Conservation (phyloP, 2,888 invertebrate genomes). For the Glomeris marginata region DNA sequence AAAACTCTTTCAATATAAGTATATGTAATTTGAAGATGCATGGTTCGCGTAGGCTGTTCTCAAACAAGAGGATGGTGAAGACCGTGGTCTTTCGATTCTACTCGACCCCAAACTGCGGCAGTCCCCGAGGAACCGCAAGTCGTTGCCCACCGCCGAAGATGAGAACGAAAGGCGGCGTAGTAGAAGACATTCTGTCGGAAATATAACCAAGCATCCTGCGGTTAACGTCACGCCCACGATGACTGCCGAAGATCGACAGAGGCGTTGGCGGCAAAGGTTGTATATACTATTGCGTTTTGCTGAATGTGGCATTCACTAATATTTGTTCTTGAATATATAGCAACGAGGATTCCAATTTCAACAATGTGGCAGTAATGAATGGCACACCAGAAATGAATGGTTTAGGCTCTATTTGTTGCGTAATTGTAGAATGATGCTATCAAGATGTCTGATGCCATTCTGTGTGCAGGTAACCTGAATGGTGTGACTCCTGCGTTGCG, state of each 20-base stretch:
- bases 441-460: too few relatives aligned
- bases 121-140: constrained; percentile 19
- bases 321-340: too few relatives aligned
- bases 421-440: not conserved
- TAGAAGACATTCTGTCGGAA: constrained; percentile 47
- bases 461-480: constrained; percentile 13
- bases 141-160: constrained; percentile 22
- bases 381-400: constrained; percentile 5
- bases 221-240: too few relatives aligned
- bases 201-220: not conserved
- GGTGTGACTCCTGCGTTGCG: constrained; percentile 67
- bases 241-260: constrained; percentile 20
- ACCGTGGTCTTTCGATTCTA: constrained; percentile 44
- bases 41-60: constrained; percentile 47
- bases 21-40: too few relatives aligned
- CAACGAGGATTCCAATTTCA: too few relatives aligned
- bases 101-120: constrained; percentile 36
- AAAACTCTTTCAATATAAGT: too few relatives aligned
- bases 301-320: too few relatives aligned
- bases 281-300: too few relatives aligned
- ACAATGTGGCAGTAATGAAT: too few relatives aligned
- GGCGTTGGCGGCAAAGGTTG: not conserved
- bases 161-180: constrained; percentile 58
- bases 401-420: not conserved
- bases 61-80: constrained; percentile 71